Percentiles rank a stretch among this genome's conserved stretches.
Evolutionary conservation across 2,888 invertebrate species (phyloP).

Genomic region (Uloborus plumipes): DNA sequence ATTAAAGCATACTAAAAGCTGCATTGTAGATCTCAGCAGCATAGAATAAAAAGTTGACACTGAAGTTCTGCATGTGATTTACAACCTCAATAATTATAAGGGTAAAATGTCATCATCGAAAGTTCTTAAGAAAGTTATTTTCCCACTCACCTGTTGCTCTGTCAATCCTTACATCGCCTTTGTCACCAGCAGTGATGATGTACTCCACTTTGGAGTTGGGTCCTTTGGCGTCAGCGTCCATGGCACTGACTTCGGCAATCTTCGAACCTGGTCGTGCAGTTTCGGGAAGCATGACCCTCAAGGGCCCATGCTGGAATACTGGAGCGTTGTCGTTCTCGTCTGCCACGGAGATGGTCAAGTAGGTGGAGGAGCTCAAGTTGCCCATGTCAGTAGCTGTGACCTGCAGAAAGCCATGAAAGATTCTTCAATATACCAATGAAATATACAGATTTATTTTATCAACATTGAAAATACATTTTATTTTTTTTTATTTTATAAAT

Average conservation of each 20-base stretch:
- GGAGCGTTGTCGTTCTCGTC: conserved; percentile 85
- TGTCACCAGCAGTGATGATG: conserved; percentile 67
- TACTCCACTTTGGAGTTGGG: conserved; percentile 68
- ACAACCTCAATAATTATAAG: too few relatives aligned
- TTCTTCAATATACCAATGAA: too few relatives aligned
- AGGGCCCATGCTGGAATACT: conserved; percentile 68
- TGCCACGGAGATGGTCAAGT: conserved; percentile 79
- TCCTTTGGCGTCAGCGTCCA: conserved; percentile 69
- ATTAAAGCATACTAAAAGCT: too few relatives aligned
- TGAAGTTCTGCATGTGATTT: too few relatives aligned
- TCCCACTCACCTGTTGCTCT: conserved; percentile 66
- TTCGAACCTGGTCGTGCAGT: conserved; percentile 69
- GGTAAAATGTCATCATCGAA: too few relatives aligned
- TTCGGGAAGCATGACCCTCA: conserved; percentile 69
- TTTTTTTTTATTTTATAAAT: too few relatives aligned
- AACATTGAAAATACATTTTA: too few relatives aligned
- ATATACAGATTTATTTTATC: too few relatives aligned
- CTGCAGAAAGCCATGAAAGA: conserved; percentile 22
- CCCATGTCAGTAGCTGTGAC: conserved; percentile 71
- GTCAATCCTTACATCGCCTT: conserved; percentile 69
- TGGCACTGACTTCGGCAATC: conserved; percentile 76
- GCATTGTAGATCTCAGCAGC: too few relatives aligned
- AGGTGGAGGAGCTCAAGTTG: conserved; percentile 81
- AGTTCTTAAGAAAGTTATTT: background rate
- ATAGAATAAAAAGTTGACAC: too few relatives aligned